These are phyloP conservation scores for Gadus chalcogrammus DNA, from an alignment of 2,113 vertebrate species.

Conservation along the genomic window DNA sequence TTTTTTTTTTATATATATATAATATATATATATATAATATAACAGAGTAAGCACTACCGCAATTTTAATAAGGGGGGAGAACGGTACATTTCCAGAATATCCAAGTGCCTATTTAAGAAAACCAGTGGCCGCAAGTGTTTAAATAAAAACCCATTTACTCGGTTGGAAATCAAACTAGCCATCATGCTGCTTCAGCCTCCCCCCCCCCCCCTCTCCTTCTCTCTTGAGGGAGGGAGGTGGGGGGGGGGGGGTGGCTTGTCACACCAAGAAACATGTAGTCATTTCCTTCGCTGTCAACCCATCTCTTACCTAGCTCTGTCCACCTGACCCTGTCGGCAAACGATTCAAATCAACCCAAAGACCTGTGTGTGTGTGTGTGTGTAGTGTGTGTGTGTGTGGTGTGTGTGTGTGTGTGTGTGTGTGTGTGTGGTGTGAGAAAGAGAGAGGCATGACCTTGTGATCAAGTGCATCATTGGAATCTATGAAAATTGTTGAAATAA, in stretches of 20 bases:
- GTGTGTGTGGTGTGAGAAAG: neutral
- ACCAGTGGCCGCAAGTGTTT: conserved; percentile 58
- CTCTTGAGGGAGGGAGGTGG: conserved; percentile 30
- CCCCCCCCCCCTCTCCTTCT: too few species aligned
- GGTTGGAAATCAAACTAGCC: conserved; percentile 69
- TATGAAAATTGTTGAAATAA: too few species aligned
- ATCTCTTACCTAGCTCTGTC: conserved; percentile 46
- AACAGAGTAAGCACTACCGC: neutral
- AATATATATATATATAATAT: conserved; percentile 5
- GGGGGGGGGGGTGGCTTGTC: conserved; percentile 60
- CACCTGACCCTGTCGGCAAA: conserved; percentile 45
- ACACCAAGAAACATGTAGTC: conserved; percentile 70
- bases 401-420: conserved; percentile 1
- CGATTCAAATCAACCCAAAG: conserved; percentile 48
- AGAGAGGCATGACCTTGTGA: too few species aligned
- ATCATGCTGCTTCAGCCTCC: conserved; percentile 44
- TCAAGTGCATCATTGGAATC: neutral
- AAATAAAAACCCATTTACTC: conserved; percentile 71
- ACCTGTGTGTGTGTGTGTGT: neutral
- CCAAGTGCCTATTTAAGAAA: conserved; percentile 32
- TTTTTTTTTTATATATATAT: too few species aligned
- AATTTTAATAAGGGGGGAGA: neutral
- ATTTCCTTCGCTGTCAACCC: conserved; percentile 76
- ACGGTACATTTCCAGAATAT: too few species aligned
- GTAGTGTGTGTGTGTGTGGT: conserved; percentile 23